Evolutionary conservation across 2,888 invertebrate species (phyloP).

Genomic region (Chirona hameri): DNA sequence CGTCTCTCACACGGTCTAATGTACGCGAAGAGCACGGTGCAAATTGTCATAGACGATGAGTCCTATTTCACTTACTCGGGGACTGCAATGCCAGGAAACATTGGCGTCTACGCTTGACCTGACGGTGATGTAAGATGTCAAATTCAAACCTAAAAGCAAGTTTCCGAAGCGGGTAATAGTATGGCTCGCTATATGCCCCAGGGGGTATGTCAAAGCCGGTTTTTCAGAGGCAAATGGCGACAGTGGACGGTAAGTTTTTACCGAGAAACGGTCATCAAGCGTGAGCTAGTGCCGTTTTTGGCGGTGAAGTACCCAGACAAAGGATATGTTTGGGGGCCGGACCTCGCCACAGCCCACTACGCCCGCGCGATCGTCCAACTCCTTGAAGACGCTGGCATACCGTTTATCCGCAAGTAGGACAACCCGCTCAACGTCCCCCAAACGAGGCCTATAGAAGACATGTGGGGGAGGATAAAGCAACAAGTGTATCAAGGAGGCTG

Average conservation of each 20-base stretch:
- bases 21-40: background rate
- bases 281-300: background rate
- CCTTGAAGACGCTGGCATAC: too few relatives aligned
- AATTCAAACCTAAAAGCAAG: background rate
- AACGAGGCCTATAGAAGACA: background rate
- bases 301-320: background rate
- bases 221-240: too few relatives aligned
- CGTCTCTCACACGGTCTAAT: background rate
- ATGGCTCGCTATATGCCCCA: background rate
- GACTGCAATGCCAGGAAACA: background rate
- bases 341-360: background rate
- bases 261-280: background rate
- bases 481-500: background rate
- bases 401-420: too few relatives aligned
- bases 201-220: background rate
- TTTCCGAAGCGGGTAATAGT: background rate
- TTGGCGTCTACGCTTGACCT: background rate
- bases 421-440: background rate
- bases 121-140: background rate
- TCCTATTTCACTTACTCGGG: background rate
- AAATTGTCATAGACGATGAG: background rate
- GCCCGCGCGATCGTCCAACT: background rate
- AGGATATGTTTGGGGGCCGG: background rate
- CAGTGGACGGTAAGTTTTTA: background rate
- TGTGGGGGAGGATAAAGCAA: background rate